phyloP scores from a whole-genome alignment of 2,888 invertebrate genomes.

The Calliopum simillimum region DNA sequence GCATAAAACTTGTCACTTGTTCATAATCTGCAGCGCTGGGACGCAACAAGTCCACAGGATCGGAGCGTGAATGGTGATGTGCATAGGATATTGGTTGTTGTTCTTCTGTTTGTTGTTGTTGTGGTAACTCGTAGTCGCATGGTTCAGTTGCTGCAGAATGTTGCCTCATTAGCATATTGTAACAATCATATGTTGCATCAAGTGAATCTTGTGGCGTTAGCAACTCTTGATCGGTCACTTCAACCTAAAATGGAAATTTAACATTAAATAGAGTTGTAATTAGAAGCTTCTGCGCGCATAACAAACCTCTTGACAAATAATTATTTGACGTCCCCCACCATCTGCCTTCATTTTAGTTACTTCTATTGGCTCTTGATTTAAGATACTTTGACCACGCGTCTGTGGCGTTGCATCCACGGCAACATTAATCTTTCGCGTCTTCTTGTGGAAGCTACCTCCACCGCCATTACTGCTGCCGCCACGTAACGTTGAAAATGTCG shows the following conservation, averaged over 20 bases:
- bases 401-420: slow-evolving; percentile 84
- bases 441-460: slow-evolving; percentile 54
- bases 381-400: slow-evolving; percentile 77
- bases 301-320: slow-evolving; percentile 62
- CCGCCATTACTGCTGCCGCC: slow-evolving; percentile 52
- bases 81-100: slow-evolving; percentile 6
- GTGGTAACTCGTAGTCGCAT: slow-evolving; percentile 56
- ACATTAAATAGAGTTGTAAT: too few relatives aligned
- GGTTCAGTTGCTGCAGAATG: slow-evolving; percentile 57
- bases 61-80: slow-evolving; percentile 76
- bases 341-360: slow-evolving; percentile 70
- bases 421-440: slow-evolving; percentile 78
- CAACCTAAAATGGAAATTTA: slow-evolving; percentile 42
- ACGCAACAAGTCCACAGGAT: slow-evolving; percentile 74
- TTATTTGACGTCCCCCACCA: slow-evolving; percentile 59
- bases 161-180: slow-evolving; percentile 57
- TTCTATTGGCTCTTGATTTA: slow-evolving; percentile 83
- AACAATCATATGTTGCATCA: slow-evolving; percentile 57
- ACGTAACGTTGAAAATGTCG: slow-evolving; percentile 55
- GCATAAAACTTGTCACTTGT: slow-evolving; percentile 66
- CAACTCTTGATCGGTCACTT: slow-evolving; percentile 61
- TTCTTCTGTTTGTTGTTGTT: slow-evolving; percentile 33
- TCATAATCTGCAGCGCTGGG: slow-evolving; percentile 57
- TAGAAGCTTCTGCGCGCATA: not conserved
- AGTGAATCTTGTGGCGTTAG: slow-evolving; percentile 62